Base-by-base conservation (phyloP, 1,140 invertebrate species). In the Neodiprion virginianus region DNA sequence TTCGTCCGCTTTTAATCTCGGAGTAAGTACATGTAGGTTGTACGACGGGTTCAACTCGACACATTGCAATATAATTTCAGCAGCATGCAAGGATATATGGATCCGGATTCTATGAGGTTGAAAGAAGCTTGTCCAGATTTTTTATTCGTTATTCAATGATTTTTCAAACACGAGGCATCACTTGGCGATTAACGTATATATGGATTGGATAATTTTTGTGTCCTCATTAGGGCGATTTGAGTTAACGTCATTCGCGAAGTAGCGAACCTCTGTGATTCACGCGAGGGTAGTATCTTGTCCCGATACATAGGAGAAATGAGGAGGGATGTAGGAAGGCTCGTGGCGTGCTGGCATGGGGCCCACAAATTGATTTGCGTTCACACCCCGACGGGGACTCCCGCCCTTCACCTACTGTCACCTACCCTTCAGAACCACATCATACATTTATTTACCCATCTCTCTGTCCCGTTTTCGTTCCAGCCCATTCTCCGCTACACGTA, bases 341-440 rank as follows among this genome's bases (percentile, higher is more conserved):
- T 72, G 76, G 83, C 81, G 79, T 82, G 81, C 80, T 78, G 77
- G 67, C 78, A 71, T 83, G 81, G 81, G 72, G 77, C 80, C 82
- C 77, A 84, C 85, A 88, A 88, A 88, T 88, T 88, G 87, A 88
- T 88, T 88, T 88, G 87, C 86, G 86, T 88, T 88, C 87, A 88
- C 87, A 87, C 87, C 87, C 87, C 79, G 82, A 71, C 79, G 80
- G 75, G 81, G 77, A 77, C 80, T 80, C 72, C 75, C 71, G 72
- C 50, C 66, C 72, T 67, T 49, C 69, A 49, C 72, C 77, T 75
- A 9, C 69, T 70, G 48, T 40, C 73, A 83, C 84, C 86, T 83
- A 85, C 81, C 85, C 83, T 86, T 87, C 85, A 85, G 84, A 87
- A 87, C 83, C 86, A 86, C 85, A 86, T 86, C 85, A 84, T 85